Percentiles rank a stretch among this genome's conserved stretches.
Evolutionary conservation across 2,888 invertebrate species (phyloP).

Genomic region (Dynastes hyllus): DNA sequence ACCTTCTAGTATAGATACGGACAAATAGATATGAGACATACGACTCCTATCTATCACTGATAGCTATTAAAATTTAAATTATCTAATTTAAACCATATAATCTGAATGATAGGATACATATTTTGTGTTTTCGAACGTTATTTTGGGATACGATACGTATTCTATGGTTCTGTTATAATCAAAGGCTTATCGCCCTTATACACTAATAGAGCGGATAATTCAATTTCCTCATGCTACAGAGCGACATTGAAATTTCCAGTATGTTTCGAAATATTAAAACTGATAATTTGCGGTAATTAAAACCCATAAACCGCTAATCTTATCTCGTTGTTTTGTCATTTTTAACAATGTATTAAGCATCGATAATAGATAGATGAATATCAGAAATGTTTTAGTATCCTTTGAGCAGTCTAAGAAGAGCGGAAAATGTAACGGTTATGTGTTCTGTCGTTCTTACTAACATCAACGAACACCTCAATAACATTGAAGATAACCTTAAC

Average conservation of each 20-base stretch:
- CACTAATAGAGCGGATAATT: conserved; percentile 1
- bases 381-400: conserved; percentile 15
- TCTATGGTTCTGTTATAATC: no score
- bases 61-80: background rate
- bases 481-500: conserved; percentile 27
- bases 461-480: conserved; percentile 1
- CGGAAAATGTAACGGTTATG: conserved; percentile 10
- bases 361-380: conserved; percentile 30
- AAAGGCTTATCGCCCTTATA: background rate
- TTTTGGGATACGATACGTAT: no score
- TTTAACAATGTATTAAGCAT: conserved; percentile 22
- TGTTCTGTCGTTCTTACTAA: background rate
- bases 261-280: conserved; percentile 18
- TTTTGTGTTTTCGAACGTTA: background rate
- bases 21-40: no score
- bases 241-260: background rate
- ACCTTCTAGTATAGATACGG: no score
- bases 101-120: background rate
- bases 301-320: conserved; percentile 35
- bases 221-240: background rate
- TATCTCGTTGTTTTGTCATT: conserved; percentile 33
- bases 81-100: background rate
- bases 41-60: background rate
- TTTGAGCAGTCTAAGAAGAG: background rate
- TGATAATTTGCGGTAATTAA: conserved; percentile 46